phyloP scores from a whole-genome alignment of 2,113 vertebrate species.

The Eclectus roratus region DNA sequence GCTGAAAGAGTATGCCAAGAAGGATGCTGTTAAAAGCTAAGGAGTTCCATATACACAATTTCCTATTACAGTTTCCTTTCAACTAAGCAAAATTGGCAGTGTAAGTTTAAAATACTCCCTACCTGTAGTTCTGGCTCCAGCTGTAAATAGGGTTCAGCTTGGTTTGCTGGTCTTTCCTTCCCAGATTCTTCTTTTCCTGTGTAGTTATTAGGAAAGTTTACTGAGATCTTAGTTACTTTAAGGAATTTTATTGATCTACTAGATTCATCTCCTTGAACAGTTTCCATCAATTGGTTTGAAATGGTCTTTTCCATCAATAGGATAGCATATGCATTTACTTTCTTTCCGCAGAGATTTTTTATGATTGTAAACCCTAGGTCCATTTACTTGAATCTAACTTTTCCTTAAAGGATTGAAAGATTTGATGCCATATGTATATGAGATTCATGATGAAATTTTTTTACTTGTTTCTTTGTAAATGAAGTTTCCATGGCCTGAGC shows the following conservation, averaged over 20 bases:
- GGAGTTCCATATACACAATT: not conserved
- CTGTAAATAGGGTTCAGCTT: not conserved
- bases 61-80: not conserved
- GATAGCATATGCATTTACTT: not conserved
- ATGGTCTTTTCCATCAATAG: not conserved
- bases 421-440: not conserved
- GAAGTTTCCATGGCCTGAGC: not conserved
- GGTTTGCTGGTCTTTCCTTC: not conserved
- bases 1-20: not conserved
- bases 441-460: not conserved
- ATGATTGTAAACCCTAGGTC: not conserved
- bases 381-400: not conserved
- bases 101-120: not conserved
- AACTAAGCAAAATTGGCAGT: not conserved
- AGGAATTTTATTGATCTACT: not conserved
- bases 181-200: not conserved
- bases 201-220: not conserved
- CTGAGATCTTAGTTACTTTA: not conserved
- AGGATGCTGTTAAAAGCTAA: not conserved
- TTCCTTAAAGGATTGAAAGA: not conserved
- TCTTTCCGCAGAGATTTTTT: not conserved
- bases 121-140: not conserved
- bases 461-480: not conserved
- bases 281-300: not conserved
- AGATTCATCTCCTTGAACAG: not conserved